Evolutionary conservation across 2,888 invertebrate species (phyloP), one percentile per base, ranked within the genome.

Genomic region (Athalia cordata): DNA sequence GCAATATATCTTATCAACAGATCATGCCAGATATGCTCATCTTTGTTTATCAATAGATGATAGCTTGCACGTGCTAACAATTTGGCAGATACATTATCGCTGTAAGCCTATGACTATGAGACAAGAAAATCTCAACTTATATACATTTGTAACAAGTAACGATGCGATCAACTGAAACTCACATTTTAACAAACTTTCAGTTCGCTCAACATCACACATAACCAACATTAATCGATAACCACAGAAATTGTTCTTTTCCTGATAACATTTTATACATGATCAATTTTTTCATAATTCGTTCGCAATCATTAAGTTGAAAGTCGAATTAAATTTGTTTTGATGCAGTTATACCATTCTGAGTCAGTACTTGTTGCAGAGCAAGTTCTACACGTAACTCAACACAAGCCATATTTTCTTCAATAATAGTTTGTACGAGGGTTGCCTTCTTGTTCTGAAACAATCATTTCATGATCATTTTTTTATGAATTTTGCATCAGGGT

Each of bases 351-450:
- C 59, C 49, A 11, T 76, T 77, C 11, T 72, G 62, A 9, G 7
- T 11, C 43, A 29, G 62, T 15, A 86, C 78, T 84, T 93, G 93
- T 80, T 93, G 93, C 90, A 93, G 92, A 61, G 93, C 93, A 61
- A 95, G 87, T 84, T 95, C 94, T 75, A 95, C 94, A 86, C 94
- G 93, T n/a, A 95, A 89, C 80, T 94, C 93, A 81, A 95, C 93
- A 86, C 95, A 94, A 29, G 94, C 94, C 70, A 94, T 93, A 82
- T 93, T 92, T 85, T 95, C 95, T 87, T 95, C 94, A 85, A 95
- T 94, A 82, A 95, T 94, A 86, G 94, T 94, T 83, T 93, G 93
- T 72, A 94, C 93, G 68, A 95, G 89, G 82, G 92, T 93, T 85
- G 92, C 91, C 88, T 94, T 93, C 87, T 94, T 95, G 88, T 94